Evolutionary conservation across 1,140 invertebrate species (phyloP), one percentile per base, ranked within the genome.

Genomic region (Drosophila truncata): DNA sequence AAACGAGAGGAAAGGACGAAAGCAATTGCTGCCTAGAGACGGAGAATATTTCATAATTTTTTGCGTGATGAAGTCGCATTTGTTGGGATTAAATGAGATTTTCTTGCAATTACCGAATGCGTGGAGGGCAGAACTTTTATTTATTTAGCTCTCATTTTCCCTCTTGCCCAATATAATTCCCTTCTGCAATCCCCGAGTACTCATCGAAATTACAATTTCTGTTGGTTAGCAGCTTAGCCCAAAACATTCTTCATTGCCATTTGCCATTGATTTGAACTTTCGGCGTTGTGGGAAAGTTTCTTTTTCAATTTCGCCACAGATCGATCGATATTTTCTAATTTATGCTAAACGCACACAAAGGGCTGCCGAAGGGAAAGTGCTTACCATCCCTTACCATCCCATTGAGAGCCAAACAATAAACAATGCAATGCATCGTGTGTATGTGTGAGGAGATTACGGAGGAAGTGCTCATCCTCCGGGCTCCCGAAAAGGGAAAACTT

Each of bases 61-160:
- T 90, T 90, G 85, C 85, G 85, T 90, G 85, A 90, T 90, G 78
- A 90, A 90, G 85, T 90, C 85, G 85, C 75, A 90, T 90, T 90
- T 90, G 70, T 61, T 79, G 74, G 85, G 85, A 90, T 90, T 90
- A 90, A 90, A 90, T 90, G 79, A 82, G 85, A 90, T 90, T 85
- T 90, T 90, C 85, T 85, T 76, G 85, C 85, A 90, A 90, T 90
- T 90, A 90, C 85, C 80, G 77, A 74, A 55, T 42, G 75, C 67
- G 76, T 50, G 66, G 55, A 37, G 47, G 35, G 50, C 54, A n/a
- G 23, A 77, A 77, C 46, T 77, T 77, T 77, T 77, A 59, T 77
- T 77, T 77, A 78, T 72, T 72, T 72, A 33, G 42, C 35, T 25
- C 66, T 59, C 29, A 31, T 14, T 37, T 50, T 14, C 31, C 23